Conservation (phyloP, 2,888 invertebrate genomes). For the Hydraecia micacea region DNA sequence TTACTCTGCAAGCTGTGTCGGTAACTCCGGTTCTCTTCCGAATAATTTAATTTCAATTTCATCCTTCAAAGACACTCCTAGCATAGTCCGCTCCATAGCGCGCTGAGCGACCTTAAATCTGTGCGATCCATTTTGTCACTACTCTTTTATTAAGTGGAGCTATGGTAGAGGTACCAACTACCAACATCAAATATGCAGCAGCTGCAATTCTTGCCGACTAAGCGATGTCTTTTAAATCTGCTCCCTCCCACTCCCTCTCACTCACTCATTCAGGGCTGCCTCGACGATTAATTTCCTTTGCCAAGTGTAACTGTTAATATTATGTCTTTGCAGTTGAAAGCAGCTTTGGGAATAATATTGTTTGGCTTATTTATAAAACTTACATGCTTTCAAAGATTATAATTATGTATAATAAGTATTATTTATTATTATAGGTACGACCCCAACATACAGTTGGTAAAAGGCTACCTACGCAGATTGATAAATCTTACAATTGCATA, state of each 20-base stretch:
- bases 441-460: not conserved
- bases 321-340: too few relatives aligned
- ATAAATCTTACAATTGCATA: not conserved
- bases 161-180: not conserved
- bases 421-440: not conserved
- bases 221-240: slow-evolving; percentile 38
- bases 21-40: not conserved
- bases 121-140: not conserved
- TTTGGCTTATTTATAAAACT: not conserved
- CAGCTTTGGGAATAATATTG: not conserved
- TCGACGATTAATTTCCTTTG: slow-evolving; percentile 1
- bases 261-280: slow-evolving; percentile 6
- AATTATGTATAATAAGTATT: too few relatives aligned
- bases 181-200: slow-evolving; percentile 17
- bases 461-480: not conserved
- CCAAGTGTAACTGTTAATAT: not conserved
- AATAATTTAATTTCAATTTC: not conserved
- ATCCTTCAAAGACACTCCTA: not conserved
- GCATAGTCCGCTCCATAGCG: not conserved
- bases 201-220: slow-evolving; percentile 36
- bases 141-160: slow-evolving; percentile 3
- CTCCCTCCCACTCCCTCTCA: not conserved
- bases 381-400: not conserved
- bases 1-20: not conserved
- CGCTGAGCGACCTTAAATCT: not conserved